A percentile compares a stretch with the other conserved stretches of the same genome.
Conservation (phyloP, 1,140 invertebrate species). For the Aradophagus sp. region DNA sequence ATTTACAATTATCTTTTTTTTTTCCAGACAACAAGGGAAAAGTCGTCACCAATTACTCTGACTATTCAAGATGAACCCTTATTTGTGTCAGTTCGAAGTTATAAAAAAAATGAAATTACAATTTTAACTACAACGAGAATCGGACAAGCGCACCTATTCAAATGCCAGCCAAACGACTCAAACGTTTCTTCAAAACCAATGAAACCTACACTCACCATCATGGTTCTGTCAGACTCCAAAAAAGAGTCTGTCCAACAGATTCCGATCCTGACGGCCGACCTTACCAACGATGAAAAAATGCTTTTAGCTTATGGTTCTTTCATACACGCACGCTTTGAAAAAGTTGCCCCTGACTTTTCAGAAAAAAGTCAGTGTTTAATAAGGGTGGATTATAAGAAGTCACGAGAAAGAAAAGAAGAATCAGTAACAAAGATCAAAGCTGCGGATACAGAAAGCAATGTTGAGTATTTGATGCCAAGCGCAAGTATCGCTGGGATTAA, state of each 20-base stretch:
- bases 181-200: slow-evolving; percentile 78
- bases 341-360: slow-evolving; percentile 76
- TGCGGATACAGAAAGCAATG: slow-evolving; percentile 70
- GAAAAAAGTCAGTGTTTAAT: slow-evolving; percentile 78
- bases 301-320: slow-evolving; percentile 77
- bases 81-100: slow-evolving; percentile 64
- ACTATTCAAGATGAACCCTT: slow-evolving; percentile 68
- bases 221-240: slow-evolving; percentile 78
- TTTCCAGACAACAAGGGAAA: slow-evolving; percentile 65
- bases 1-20: neutral
- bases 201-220: slow-evolving; percentile 82
- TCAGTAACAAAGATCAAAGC: slow-evolving; percentile 72
- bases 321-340: slow-evolving; percentile 78
- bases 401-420: slow-evolving; percentile 68
- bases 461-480: slow-evolving; percentile 73
- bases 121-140: slow-evolving; percentile 79
- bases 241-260: slow-evolving; percentile 76
- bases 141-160: slow-evolving; percentile 85
- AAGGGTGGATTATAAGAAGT: slow-evolving; percentile 72
- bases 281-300: slow-evolving; percentile 73
- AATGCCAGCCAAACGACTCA: slow-evolving; percentile 83
- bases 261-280: slow-evolving; percentile 73
- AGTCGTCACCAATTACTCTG: slow-evolving; percentile 72
- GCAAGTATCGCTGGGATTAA: slow-evolving; percentile 62
- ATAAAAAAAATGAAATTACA: slow-evolving; percentile 58